phyloP scores from a whole-genome alignment of 2,888 invertebrate species.

The Troilus luridus region DNA sequence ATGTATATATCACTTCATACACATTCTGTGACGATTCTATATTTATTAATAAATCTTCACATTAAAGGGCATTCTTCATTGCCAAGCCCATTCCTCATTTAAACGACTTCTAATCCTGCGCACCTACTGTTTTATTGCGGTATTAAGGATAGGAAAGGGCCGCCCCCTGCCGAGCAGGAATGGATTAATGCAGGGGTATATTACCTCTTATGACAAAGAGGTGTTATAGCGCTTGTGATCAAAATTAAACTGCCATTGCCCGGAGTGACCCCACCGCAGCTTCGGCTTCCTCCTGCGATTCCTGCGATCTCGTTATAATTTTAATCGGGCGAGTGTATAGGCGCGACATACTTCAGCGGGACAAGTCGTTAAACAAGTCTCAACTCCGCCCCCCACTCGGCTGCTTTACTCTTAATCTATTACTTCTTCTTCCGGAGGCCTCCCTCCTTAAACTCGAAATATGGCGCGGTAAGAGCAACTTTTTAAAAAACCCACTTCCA shows the following conservation, averaged over 20 bases:
- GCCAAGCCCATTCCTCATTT: not conserved
- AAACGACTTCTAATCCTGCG: not conserved
- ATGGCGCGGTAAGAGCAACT: conserved; percentile 9
- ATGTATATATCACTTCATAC: too few relatives aligned
- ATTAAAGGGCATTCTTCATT: not conserved
- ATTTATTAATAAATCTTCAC: not conserved
- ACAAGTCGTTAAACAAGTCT: conserved; percentile 56
- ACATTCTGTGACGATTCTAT: not conserved
- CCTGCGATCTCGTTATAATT: conserved; percentile 58
- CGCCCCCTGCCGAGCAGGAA: not conserved
- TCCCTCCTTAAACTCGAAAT: conserved; percentile 20
- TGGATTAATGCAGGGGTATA: conserved; percentile 3
- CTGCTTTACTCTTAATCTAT: conserved; percentile 51
- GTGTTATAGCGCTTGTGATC: conserved; percentile 14
- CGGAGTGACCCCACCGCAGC: not conserved
- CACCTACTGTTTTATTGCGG: conserved; percentile 39
- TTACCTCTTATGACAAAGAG: conserved; percentile 42
- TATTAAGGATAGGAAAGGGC: not conserved
- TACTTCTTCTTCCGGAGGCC: not conserved
- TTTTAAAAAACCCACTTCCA: conserved; percentile 42
- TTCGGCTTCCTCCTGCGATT: too few relatives aligned
- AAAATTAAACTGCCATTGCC: conserved; percentile 57
- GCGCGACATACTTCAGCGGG: conserved; percentile 52
- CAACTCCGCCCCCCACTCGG: conserved; percentile 5
- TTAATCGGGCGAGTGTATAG: conserved; percentile 49